phyloP scores from a whole-genome alignment of 2,888 invertebrate genomes.

The Cheilosia impressa region DNA sequence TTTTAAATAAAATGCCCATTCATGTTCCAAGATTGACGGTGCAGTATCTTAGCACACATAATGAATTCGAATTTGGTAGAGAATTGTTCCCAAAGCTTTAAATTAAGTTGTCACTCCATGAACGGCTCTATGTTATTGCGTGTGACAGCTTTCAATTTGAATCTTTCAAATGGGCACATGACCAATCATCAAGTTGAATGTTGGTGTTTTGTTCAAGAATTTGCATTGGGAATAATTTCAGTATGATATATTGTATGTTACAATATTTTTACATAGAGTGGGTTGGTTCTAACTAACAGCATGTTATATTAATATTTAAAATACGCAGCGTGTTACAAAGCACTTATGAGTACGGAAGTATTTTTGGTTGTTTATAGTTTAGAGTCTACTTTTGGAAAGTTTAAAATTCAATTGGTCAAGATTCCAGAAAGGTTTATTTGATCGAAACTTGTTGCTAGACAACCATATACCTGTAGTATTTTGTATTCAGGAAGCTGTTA shows the following conservation, averaged over 20 bases:
- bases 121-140: conserved; percentile 24
- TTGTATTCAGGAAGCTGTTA: too few species aligned
- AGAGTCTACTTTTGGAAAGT: too few species aligned
- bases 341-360: too few species aligned
- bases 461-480: too few species aligned
- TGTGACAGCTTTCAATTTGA: conserved; percentile 15
- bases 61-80: conserved; percentile 31
- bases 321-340: too few species aligned
- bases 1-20: conserved; percentile 36
- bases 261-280: too few species aligned
- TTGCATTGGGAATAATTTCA: conserved; percentile 48
- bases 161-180: conserved; percentile 4
- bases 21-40: conserved; percentile 27
- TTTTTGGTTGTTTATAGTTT: too few species aligned
- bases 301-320: too few species aligned
- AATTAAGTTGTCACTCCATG: conserved; percentile 66
- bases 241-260: conserved; percentile 30
- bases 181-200: conserved; percentile 8
- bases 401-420: too few species aligned
- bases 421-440: too few species aligned
- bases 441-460: too few species aligned
- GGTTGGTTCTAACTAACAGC: too few species aligned
- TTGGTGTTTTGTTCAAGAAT: conserved; percentile 17
- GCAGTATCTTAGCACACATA: conserved; percentile 9
- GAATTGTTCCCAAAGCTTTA: conserved; percentile 28